Percentiles rank a stretch among this genome's conserved stretches.
phyloP scores from a whole-genome alignment of 2,888 invertebrate genomes.

The Drosophila nr. perissopoda region DNA sequence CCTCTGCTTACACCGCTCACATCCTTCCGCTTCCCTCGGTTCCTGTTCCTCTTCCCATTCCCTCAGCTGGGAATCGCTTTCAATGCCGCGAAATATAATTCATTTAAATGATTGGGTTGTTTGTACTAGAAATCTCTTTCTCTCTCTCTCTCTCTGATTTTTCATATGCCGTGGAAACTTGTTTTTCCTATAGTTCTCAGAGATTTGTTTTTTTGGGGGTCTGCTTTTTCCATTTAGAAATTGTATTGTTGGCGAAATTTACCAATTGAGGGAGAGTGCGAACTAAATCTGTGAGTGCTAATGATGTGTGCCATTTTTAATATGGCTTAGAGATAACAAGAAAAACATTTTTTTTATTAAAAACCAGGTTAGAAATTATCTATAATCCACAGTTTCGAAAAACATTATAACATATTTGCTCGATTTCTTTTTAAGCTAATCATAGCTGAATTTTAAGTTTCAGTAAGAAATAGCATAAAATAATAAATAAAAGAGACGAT shows the following conservation, averaged over 20 bases:
- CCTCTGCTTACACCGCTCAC: slow-evolving; percentile 21
- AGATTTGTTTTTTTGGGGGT: slow-evolving; percentile 12
- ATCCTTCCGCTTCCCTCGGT: slow-evolving; percentile 41
- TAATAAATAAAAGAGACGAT: background rate
- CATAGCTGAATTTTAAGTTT: background rate
- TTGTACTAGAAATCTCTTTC: slow-evolving; percentile 51
- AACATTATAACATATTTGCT: no score
- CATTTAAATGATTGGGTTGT: slow-evolving; percentile 79
- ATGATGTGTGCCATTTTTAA: slow-evolving; percentile 30
- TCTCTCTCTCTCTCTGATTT: background rate
- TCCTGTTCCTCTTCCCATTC: slow-evolving; percentile 3
- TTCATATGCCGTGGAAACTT: slow-evolving; percentile 64
- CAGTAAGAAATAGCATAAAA: background rate
- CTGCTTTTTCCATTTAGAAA: slow-evolving; percentile 24
- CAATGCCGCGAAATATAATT: slow-evolving; percentile 68
- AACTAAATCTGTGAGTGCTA: slow-evolving; percentile 1
- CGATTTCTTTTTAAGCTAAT: no score
- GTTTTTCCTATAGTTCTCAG: slow-evolving; percentile 66
- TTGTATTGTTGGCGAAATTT: slow-evolving; percentile 1
- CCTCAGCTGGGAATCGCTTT: slow-evolving; percentile 50
- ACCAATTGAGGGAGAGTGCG: slow-evolving; percentile 14
- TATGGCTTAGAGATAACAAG: background rate
- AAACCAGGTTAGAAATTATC: background rate
- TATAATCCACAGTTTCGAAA: background rate
- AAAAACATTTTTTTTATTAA: background rate